phyloP scores from a whole-genome alignment of 2,113 vertebrate genomes.

The Sterna hirundo region DNA sequence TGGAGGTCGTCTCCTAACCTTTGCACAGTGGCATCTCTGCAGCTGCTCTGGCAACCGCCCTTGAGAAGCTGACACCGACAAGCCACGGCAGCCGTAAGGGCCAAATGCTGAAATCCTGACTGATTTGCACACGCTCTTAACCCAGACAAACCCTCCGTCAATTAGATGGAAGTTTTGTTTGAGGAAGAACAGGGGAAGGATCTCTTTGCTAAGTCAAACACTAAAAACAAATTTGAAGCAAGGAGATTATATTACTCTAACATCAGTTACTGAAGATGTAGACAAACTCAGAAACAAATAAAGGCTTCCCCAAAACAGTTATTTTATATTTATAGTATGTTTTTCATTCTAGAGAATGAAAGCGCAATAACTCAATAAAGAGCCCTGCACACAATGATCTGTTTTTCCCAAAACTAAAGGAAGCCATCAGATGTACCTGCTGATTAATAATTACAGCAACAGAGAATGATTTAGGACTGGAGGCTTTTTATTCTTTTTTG shows the following conservation, averaged over 20 bases:
- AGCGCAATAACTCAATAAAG: neutral
- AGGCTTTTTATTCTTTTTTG: neutral
- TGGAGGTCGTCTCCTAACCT: constrained; percentile 5
- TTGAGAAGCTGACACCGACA: neutral
- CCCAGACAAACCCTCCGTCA: neutral
- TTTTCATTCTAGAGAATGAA: neutral
- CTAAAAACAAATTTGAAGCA: neutral
- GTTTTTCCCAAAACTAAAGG: neutral
- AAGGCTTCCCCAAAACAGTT: neutral
- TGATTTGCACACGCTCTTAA: neutral
- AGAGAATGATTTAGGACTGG: neutral
- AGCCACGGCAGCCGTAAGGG: neutral
- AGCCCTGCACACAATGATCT: neutral
- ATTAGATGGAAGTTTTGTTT: neutral
- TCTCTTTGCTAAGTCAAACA: neutral
- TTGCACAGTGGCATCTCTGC: neutral
- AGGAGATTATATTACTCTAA: neutral
- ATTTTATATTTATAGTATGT: neutral
- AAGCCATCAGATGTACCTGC: neutral
- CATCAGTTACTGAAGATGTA: neutral
- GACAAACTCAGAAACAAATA: neutral
- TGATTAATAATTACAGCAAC: neutral
- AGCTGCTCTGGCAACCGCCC: neutral
- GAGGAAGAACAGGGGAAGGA: neutral
- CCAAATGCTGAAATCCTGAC: neutral